phyloP scores from a whole-genome alignment of 2,797 vertebrate species.

The Danio aesculapii region DNA sequence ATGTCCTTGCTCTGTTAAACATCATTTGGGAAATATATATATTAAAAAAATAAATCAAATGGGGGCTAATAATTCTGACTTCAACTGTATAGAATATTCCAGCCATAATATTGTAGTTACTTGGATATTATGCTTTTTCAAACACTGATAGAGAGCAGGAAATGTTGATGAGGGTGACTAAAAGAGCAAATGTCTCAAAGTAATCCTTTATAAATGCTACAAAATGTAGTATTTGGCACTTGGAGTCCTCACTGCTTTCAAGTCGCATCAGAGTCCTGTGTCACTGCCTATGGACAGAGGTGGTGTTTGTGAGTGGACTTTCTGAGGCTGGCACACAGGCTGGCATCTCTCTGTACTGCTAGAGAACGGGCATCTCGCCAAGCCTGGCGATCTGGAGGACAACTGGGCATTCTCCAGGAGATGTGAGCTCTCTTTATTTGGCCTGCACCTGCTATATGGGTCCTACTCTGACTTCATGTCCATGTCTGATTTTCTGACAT shows the following conservation, averaged over 20 bases:
- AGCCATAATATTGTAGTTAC: neutral
- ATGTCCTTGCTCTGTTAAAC: too few relatives aligned
- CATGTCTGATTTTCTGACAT: constrained; percentile 13
- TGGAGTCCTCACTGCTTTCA: constrained; percentile 31
- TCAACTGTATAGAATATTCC: neutral
- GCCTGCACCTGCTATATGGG: constrained; percentile 63
- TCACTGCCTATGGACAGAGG: constrained; percentile 45
- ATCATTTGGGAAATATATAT: too few relatives aligned
- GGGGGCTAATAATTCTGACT: too few relatives aligned
- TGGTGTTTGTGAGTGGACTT: constrained; percentile 53
- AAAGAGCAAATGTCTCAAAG: neutral
- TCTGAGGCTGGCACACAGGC: constrained; percentile 48
- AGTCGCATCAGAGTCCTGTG: constrained; percentile 40
- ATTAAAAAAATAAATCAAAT: too few relatives aligned
- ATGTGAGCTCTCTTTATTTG: constrained; percentile 69
- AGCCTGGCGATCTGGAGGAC: constrained; percentile 59
- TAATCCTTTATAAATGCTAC: constrained; percentile 17
- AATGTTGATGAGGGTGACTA: neutral
- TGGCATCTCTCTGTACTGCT: constrained; percentile 55
- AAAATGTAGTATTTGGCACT: constrained; percentile 42
- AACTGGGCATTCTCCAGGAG: constrained; percentile 64
- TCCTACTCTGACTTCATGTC: constrained; percentile 45
- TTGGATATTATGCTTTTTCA: neutral
- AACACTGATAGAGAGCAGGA: neutral
- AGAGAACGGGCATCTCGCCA: constrained; percentile 58